Evolutionary conservation across 2,888 invertebrate genomes (phyloP), one percentile per base, ranked within the genome.

Genomic region (Pseudococcus longispinus): DNA sequence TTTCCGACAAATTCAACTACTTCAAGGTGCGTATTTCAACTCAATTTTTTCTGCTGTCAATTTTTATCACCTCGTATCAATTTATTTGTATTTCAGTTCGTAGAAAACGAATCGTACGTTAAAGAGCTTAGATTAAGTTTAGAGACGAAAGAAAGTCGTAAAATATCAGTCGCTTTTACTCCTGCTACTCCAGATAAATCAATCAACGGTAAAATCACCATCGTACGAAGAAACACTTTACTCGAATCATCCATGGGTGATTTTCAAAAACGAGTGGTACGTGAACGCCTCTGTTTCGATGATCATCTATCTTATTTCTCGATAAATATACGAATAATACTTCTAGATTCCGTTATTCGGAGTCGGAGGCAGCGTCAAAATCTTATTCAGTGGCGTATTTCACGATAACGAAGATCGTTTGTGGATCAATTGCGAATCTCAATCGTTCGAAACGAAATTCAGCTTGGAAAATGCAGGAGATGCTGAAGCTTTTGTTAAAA

Each of bases 141-240:
- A 44, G 88, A 87, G 42, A 46, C 88, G 9, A 88, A 87, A 84
- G 88, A 88, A 87, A 87, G 88, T 83, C 85, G 88, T 82, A 88
- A 88, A 88, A 44, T 88, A 13, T 88, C 87, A 44, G 83, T 88
- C 2, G 84, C 85, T 29, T 87, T 88, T 80, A 88, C 87, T 70
- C 88, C 88, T 1, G 82, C 85, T 18, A 83, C 65, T 44, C 82
- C 88, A 37, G 88, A 88, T 85, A 85, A 87, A 83, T 32, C 88
- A 11, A 86, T 88, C 3, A 88, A 84, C 77, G 88, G 88, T 55
- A 86, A 87, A 65, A 20, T 88, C 20, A 15, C 84, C 9, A 83
- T 88, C 23, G 85, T 87, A 20, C 85, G 88, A 51, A 85, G 77
- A 20, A 84, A 55, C 87, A 51, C 55, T 0, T 51, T 86, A 32